Conservation (phyloP, 2,113 vertebrate genomes). For the Mastomys coucha region DNA sequence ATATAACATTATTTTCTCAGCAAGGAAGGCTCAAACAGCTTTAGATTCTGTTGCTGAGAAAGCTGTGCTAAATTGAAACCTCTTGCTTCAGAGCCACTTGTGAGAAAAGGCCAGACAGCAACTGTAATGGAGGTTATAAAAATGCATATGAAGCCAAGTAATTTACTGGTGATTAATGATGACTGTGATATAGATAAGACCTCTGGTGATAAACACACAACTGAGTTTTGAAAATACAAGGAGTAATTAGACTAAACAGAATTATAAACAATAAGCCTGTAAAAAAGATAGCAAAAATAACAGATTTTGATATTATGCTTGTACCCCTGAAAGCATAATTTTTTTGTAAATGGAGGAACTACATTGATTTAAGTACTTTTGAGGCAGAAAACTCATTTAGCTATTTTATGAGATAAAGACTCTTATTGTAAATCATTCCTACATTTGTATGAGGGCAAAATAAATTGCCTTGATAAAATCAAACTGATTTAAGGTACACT, state of each 20-base stretch:
- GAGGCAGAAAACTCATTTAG: slow-evolving; percentile 88
- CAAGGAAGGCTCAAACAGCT: not conserved
- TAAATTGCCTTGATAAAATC: slow-evolving; percentile 88
- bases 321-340: slow-evolving; percentile 81
- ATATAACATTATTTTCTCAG: slow-evolving; percentile 7
- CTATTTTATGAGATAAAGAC: slow-evolving; percentile 87
- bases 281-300: slow-evolving; percentile 82
- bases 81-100: slow-evolving; percentile 53
- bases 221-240: slow-evolving; percentile 79
- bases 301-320: slow-evolving; percentile 85
- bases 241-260: slow-evolving; percentile 79
- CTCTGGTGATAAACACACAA: slow-evolving; percentile 77
- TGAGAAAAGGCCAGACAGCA: slow-evolving; percentile 70
- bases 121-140: slow-evolving; percentile 75
- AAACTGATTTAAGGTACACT: slow-evolving; percentile 86
- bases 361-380: slow-evolving; percentile 87
- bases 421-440: slow-evolving; percentile 86
- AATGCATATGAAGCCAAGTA: slow-evolving; percentile 74
- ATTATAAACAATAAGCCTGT: slow-evolving; percentile 81
- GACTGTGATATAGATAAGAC: slow-evolving; percentile 78
- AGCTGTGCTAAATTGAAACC: slow-evolving; percentile 41
- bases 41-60: slow-evolving; percentile 42
- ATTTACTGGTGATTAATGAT: slow-evolving; percentile 82
- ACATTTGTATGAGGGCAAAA: slow-evolving; percentile 85
- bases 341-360: slow-evolving; percentile 78